Percentiles rank a stretch among this genome's conserved stretches.
Evolutionary conservation across 2,888 invertebrate species (phyloP).

Genomic region (Heliconius cydno): DNA sequence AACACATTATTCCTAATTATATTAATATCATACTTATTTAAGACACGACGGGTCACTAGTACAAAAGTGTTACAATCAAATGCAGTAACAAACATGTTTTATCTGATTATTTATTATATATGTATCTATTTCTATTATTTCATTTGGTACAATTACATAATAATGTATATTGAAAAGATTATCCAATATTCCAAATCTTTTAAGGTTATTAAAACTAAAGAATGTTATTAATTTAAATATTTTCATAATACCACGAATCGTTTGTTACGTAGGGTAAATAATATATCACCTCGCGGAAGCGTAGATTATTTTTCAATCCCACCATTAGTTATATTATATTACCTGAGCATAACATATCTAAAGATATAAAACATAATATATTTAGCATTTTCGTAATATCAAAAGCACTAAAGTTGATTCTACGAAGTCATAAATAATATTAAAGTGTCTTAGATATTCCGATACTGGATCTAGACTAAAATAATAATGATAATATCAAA

Average conservation of each 20-base stretch:
- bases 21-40: not conserved
- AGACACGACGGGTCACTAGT: not conserved
- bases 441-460: conserved; percentile 56
- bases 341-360: conserved; percentile 3
- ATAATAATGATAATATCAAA: conserved; percentile 62
- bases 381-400: conserved; percentile 36
- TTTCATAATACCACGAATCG: not conserved
- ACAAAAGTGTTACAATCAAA: not conserved
- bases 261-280: not conserved
- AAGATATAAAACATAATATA: conserved; percentile 38
- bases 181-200: conserved; percentile 1
- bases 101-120: conserved; percentile 20
- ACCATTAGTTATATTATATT: conserved; percentile 1
- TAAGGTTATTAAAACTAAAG: not conserved
- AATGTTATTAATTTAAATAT: conserved; percentile 5
- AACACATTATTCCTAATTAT: not conserved
- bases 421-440: conserved; percentile 57
- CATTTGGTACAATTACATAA: conserved; percentile 4
- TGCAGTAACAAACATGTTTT: conserved; percentile 10
- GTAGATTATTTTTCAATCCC: conserved; percentile 1
- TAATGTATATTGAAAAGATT: not conserved
- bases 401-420: conserved; percentile 59
- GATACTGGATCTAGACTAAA: conserved; percentile 50
- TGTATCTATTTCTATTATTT: not conserved
- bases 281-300: conserved; percentile 8